These are phyloP conservation scores for Clupea harengus DNA, from an alignment of 2,113 vertebrate species.

Conservation along the genomic window DNA sequence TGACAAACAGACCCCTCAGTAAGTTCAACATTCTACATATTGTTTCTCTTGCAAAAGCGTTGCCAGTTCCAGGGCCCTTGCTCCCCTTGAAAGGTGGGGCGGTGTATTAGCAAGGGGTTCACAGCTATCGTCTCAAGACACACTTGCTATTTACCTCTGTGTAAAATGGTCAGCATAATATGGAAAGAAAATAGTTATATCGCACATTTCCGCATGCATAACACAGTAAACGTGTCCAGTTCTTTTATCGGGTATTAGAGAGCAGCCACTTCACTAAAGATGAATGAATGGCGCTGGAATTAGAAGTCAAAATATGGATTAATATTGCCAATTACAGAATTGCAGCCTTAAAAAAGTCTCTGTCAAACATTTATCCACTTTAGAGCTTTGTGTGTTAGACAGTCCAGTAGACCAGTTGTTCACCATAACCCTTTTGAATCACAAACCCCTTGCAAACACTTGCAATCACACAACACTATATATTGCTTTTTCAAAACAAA, in stretches of 20 bases:
- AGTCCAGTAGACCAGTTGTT: background rate
- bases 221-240: background rate
- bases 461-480: background rate
- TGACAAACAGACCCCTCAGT: background rate
- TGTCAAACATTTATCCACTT: background rate
- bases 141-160: background rate
- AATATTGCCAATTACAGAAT: background rate
- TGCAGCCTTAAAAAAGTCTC: constrained; percentile 1
- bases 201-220: background rate
- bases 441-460: background rate
- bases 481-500: background rate
- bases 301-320: background rate
- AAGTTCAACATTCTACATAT: background rate
- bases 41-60: background rate
- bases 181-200: background rate
- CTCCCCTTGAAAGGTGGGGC: background rate
- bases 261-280: background rate
- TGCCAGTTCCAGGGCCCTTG: background rate
- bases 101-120: background rate
- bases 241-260: background rate
- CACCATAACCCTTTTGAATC: background rate
- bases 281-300: background rate
- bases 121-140: background rate
- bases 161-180: background rate
- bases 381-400: background rate